These are phyloP conservation scores for Cyphomyrus plagiostoma DNA, from an alignment of 2,113 vertebrate species.

Conservation along the genomic window DNA sequence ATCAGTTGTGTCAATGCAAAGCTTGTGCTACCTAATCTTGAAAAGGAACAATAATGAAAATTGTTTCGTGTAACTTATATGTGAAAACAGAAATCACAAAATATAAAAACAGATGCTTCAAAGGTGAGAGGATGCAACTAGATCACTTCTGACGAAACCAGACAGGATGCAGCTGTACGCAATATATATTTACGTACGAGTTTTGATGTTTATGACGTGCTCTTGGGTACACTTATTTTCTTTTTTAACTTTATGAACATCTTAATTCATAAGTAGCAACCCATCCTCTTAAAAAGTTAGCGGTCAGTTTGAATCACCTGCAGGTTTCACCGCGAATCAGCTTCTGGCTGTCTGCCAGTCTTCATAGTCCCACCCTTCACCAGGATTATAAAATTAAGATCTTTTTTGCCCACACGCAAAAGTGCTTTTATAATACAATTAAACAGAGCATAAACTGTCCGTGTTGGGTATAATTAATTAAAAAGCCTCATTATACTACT, in stretches of 20 bases:
- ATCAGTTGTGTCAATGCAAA: neutral
- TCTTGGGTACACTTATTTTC: neutral
- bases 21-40: neutral
- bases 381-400: neutral
- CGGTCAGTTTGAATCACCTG: neutral
- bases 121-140: neutral
- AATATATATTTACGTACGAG: neutral
- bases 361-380: neutral
- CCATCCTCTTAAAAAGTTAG: neutral
- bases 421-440: neutral
- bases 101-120: neutral
- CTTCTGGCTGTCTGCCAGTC: neutral
- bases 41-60: neutral
- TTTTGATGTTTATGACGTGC: neutral
- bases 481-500: neutral
- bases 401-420: neutral
- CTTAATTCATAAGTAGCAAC: neutral
- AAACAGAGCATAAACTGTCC: neutral
- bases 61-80: neutral
- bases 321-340: neutral
- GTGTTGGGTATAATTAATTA: neutral
- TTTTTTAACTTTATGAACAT: neutral
- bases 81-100: neutral
- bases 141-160: neutral
- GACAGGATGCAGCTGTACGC: neutral